Base-by-base conservation (phyloP, 1,140 invertebrate genomes). In the Idris sp. region DNA sequence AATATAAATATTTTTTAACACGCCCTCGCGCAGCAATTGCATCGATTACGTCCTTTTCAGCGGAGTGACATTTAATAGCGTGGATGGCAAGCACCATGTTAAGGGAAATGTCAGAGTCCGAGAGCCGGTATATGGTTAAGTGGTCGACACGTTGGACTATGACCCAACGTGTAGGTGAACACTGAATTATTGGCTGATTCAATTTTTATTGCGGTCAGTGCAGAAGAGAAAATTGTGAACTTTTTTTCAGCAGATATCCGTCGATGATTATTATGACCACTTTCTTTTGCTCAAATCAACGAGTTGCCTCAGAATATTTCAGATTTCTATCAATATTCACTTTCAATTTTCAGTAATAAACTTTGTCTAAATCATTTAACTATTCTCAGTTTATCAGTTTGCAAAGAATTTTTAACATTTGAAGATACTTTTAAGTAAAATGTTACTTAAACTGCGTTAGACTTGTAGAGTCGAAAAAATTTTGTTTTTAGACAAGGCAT, bases 1-100 rank as follows among this genome's bases (percentile, higher is more conserved):
- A 26, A 53, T 46, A 53, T n/a, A n/a, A n/a, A n/a, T n/a, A 65
- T 73, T 73, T 73, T 73, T 74, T 61, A 58, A 19, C 8, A 59
- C 69, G 61, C 46, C 61, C 36, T 59, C 44, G 53, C 38, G 59
- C 51, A 58, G 43, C 35, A 65, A 72, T 73, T 71, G 61, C 76
- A 81, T 82, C 79, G 79, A 82, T 82, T 79, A 81, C 74, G 67
- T 77, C 62, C 77, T 77, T 77, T 81, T 78, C 64, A 72, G 67
- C 19, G 48, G 59, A 79, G 38, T 79, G 78, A 80, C 76, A 82
- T 81, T 81, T 82, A 77, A 72, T 81, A 36, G 61, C 76, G 79
- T 81, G 78, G 80, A 74, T 80, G 79, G 74, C 62, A 72, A 72
- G 76, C 72, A 71, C 74, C 76, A 73, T 79, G 78, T 69, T 77